phyloP scores from a whole-genome alignment of 2,797 vertebrate genomes.

The Hemibagrus guttatus region DNA sequence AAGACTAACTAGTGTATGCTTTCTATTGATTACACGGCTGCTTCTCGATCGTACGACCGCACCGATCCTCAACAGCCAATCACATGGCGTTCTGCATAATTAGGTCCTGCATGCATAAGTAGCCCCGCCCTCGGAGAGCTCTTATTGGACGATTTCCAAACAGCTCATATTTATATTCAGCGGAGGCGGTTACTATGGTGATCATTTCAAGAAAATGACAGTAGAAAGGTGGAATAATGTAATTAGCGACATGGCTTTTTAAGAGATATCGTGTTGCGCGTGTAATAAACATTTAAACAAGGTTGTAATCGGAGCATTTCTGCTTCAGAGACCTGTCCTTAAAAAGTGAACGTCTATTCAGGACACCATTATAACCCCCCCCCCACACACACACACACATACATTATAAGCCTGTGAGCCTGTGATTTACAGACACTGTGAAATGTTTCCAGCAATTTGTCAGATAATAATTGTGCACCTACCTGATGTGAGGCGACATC shows the following conservation, averaged over 20 bases:
- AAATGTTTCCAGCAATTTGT: neutral
- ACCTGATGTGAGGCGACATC: constrained; percentile 77
- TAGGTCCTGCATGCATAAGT: constrained; percentile 42
- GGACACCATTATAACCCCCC: neutral
- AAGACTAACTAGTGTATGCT: neutral
- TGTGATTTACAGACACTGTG: neutral
- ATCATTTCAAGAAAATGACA: neutral
- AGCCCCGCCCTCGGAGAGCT: constrained; percentile 64
- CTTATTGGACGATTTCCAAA: constrained; percentile 50
- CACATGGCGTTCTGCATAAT: constrained; percentile 16
- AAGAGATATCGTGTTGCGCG: neutral
- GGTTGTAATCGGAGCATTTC: neutral
- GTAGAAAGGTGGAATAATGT: neutral
- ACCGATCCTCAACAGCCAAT: constrained; percentile 63
- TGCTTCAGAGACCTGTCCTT: neutral
- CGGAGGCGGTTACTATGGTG: constrained; percentile 42
- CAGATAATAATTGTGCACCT: constrained; percentile 37
- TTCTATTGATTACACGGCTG: neutral
- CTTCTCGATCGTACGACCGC: constrained; percentile 9
- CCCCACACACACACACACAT: too few relatives aligned
- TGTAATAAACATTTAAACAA: neutral
- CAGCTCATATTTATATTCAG: constrained; percentile 45
- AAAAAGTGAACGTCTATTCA: neutral
- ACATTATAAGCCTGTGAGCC: neutral
- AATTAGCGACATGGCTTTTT: neutral